Percentiles rank a stretch among this genome's conserved stretches.
Evolutionary conservation across 2,797 vertebrate species (phyloP).

Genomic region (Girardinus metallicus): DNA sequence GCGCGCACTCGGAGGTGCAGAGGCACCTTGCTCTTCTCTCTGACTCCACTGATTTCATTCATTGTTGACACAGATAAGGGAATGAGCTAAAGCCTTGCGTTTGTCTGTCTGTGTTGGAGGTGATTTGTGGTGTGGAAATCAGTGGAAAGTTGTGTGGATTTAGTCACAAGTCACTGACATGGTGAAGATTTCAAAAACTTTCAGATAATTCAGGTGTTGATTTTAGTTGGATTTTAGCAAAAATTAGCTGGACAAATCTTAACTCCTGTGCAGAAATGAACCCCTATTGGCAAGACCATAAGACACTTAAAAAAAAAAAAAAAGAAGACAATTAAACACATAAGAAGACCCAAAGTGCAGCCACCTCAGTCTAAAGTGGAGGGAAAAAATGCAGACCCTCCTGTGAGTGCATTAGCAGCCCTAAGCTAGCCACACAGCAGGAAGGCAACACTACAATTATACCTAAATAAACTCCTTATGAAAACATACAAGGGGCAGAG

Average conservation of each 20-base stretch:
- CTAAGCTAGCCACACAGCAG: conserved; percentile 49
- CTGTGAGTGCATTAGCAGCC: conserved; percentile 32
- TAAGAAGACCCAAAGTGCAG: conserved; percentile 19
- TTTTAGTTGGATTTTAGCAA: background rate
- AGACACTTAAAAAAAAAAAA: conserved; percentile 15
- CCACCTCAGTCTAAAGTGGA: conserved; percentile 10
- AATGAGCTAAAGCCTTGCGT: background rate
- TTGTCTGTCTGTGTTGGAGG: background rate
- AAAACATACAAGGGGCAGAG: conserved; percentile 54
- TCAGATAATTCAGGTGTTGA: background rate
- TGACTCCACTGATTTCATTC: conserved; percentile 56
- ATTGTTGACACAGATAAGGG: conserved; percentile 54
- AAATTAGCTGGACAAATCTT: background rate
- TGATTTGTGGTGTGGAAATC: background rate
- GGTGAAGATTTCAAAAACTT: background rate
- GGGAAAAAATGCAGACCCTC: conserved; percentile 47
- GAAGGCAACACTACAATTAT: conserved; percentile 68
- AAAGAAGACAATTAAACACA: conserved; percentile 19
- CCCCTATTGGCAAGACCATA: background rate
- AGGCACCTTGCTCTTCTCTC: conserved; percentile 47
- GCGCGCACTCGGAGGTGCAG: conserved; percentile 7
- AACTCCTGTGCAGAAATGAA: background rate
- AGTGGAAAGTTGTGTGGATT: background rate
- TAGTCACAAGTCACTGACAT: background rate
- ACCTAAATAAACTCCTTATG: conserved; percentile 54